These are phyloP conservation scores for Alaudala cheleensis DNA, from an alignment of 2,113 vertebrate genomes.

Conservation along the genomic window DNA sequence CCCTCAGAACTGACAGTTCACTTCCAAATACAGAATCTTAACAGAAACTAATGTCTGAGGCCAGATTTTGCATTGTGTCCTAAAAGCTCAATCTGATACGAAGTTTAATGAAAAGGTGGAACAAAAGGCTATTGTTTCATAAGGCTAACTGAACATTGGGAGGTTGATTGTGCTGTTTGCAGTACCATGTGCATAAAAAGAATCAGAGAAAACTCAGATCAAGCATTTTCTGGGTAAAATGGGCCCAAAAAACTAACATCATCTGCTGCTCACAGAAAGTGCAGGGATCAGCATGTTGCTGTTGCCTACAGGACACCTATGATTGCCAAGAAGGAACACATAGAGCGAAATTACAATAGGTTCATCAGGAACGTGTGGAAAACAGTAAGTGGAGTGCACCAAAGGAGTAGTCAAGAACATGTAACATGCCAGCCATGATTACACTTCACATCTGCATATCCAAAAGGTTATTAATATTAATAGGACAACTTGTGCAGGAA, in stretches of 20 bases:
- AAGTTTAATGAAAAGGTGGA: conserved; percentile 13
- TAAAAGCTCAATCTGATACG: conserved; percentile 10
- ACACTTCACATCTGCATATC: background rate
- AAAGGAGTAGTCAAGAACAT: background rate
- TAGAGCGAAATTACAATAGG: background rate
- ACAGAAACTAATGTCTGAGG: conserved; percentile 1
- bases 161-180: background rate
- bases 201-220: background rate
- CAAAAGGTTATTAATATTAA: background rate
- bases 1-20: background rate
- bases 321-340: background rate
- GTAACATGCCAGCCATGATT: background rate
- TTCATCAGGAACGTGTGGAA: background rate
- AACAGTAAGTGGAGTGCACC: background rate
- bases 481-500: background rate
- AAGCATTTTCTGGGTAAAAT: background rate
- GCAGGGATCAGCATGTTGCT: background rate
- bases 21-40: conserved; percentile 12
- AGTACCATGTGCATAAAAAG: background rate
- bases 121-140: background rate
- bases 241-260: background rate
- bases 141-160: background rate
- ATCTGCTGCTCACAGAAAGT: background rate
- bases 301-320: background rate
- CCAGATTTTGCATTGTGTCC: background rate